Base-by-base conservation (phyloP, 1,140 invertebrate species). In the Dolichoris vasculosae region DNA sequence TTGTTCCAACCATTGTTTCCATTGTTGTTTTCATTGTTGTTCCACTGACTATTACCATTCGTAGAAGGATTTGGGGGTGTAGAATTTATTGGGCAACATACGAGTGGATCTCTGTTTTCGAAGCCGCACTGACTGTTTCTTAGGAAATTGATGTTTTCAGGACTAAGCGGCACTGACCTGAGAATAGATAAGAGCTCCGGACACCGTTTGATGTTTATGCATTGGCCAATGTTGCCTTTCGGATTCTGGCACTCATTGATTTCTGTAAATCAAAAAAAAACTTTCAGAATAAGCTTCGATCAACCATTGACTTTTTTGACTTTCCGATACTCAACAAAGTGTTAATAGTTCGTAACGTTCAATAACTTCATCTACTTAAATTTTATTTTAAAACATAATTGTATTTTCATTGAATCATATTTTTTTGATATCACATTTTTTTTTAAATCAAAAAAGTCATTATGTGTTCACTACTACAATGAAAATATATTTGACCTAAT, bases 81-180 rank as follows among this genome's bases (percentile, higher is more conserved):
- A 15, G 13, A 38, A 2, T 20, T 20, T 9, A 43, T n/a, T 26
- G 23, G 30, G 86, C 94, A 95, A 84, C 94, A 95, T 15, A 95
- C 94, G 90, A 94, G 93, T 0, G 95, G 94, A 46, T 89, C 86
- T 0, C 76, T 89, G 0, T 92, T 94, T 0, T 94, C 91, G 86
- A 93, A 95, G n/a, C 94, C 95, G 82, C 95, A 95, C 35, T 94
- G 91, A 20, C 85, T 86, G 0, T 26, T n/a, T 15, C 59, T 46
- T 43, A 86, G n/a, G 20, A 26, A 82, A 30, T 77, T 46, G 0
- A 82, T 38, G n/a, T 13, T 35, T 8, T 32, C 9, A 11, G 67
- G 79, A 26, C 38, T 30, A 43, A 75, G 46, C 3, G 71, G 80
- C 9, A 38, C 43, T 26, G 73, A 0, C 32, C 55, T 40, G 0